Percentiles rank a stretch among this genome's conserved stretches.
phyloP scores from a whole-genome alignment of 2,888 invertebrate species.

The Standfussiana lucernea region DNA sequence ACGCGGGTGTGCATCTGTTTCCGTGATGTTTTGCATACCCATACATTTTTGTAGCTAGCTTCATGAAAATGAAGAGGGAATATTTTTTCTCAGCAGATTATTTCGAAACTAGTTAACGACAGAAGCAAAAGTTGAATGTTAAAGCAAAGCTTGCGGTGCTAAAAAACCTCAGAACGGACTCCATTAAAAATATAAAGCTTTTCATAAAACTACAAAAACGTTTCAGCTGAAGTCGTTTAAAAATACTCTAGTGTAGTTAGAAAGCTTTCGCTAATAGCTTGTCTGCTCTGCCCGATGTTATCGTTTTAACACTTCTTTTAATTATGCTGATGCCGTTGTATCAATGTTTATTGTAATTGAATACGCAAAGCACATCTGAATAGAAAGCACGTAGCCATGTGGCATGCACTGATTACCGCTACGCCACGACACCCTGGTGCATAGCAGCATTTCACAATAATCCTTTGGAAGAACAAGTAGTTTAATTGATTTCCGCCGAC shows the following conservation, averaged over 20 bases:
- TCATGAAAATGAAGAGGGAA: neutral
- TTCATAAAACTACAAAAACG: slow-evolving; percentile 21
- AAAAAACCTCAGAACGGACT: neutral
- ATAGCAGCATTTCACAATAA: slow-evolving; percentile 53
- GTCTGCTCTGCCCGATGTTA: slow-evolving; percentile 22
- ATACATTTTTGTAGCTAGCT: neutral
- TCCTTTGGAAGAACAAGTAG: slow-evolving; percentile 69
- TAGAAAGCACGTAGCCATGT: slow-evolving; percentile 73
- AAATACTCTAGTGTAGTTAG: slow-evolving; percentile 10
- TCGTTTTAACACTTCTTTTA: slow-evolving; percentile 18
- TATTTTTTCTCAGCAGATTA: neutral
- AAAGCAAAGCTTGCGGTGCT: slow-evolving; percentile 7
- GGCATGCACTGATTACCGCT: slow-evolving; percentile 71
- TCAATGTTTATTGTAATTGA: slow-evolving; percentile 64
- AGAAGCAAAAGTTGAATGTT: neutral
- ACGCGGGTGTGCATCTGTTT: neutral
- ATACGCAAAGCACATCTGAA: slow-evolving; percentile 70
- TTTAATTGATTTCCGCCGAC: neutral
- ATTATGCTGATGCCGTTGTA: slow-evolving; percentile 33
- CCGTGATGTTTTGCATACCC: neutral
- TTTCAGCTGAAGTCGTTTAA: slow-evolving; percentile 23
- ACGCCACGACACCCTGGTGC: slow-evolving; percentile 56
- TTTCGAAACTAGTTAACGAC: neutral
- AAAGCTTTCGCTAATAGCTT: slow-evolving; percentile 39
- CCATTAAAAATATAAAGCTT: slow-evolving; percentile 24